Conservation (phyloP, 1,140 invertebrate species). For the Patella vulgata region DNA sequence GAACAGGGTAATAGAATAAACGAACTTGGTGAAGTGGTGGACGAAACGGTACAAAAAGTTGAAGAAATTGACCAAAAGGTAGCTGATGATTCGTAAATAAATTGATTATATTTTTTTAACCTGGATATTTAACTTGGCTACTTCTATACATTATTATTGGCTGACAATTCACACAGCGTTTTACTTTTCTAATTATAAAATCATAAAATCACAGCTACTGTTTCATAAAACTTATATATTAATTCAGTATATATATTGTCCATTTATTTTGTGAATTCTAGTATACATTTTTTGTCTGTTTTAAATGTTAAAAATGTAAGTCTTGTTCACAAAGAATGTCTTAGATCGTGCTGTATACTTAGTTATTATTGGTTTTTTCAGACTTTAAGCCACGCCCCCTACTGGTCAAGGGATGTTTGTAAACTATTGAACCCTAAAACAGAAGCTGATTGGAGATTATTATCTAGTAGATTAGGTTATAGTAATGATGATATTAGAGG, state of each 20-base stretch:
- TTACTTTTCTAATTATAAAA: neutral
- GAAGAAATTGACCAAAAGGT: slow-evolving; percentile 41
- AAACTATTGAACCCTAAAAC: slow-evolving; percentile 28
- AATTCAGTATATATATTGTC: neutral
- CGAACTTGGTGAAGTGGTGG: slow-evolving; percentile 18
- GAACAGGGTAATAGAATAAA: slow-evolving; percentile 16
- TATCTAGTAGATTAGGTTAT: too few species aligned
- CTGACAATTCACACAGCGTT: neutral
- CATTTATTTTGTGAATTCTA: neutral
- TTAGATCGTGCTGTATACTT: neutral
- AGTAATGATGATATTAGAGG: slow-evolving; percentile 29
- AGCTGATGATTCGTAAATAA: neutral
- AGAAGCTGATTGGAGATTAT: slow-evolving; percentile 34
- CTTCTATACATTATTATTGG: neutral
- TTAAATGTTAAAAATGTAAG: neutral
- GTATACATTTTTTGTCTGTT: neutral
- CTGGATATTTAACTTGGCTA: neutral
- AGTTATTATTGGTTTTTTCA: slow-evolving; percentile 6
- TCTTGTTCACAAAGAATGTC: neutral
- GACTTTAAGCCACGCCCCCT: slow-evolving; percentile 31
- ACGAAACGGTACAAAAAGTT: slow-evolving; percentile 29
- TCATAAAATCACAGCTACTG: neutral
- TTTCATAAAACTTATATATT: neutral
- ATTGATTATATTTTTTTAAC: neutral
- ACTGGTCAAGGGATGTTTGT: slow-evolving; percentile 30